These are phyloP conservation scores for Mesorhabditis sp. DNA, from an alignment of 2,888 invertebrate species.

Conservation along the genomic window DNA sequence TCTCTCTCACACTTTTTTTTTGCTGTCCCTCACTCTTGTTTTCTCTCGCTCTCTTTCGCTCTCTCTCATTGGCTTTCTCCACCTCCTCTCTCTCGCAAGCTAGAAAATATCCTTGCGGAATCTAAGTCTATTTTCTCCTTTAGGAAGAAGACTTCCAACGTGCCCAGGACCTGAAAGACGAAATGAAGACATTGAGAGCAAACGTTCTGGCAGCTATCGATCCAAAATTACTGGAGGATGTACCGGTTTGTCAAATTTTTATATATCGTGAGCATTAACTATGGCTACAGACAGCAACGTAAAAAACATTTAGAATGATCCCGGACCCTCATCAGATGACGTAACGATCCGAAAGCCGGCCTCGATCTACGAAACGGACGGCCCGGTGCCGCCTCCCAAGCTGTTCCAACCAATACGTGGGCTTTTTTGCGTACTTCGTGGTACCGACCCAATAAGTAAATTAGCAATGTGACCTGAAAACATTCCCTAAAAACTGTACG, in stretches of 20 bases:
- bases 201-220: slow-evolving; percentile 33
- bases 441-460: too few relatives aligned
- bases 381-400: background rate
- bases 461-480: too few relatives aligned
- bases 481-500: too few relatives aligned
- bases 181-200: slow-evolving; percentile 38
- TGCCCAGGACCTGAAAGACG: slow-evolving; percentile 40
- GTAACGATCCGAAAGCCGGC: background rate
- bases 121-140: background rate
- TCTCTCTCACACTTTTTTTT: background rate
- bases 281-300: too few relatives aligned
- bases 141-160: slow-evolving; percentile 40
- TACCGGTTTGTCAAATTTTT: slow-evolving; percentile 15
- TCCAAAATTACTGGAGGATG: slow-evolving; percentile 25
- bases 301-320: background rate
- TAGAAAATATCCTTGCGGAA: background rate
- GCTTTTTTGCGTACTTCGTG: too few relatives aligned
- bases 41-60: too few relatives aligned
- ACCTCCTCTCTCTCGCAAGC: background rate
- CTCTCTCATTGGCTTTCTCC: background rate
- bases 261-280: too few relatives aligned
- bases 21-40: too few relatives aligned
- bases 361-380: background rate
- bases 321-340: background rate
- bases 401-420: background rate